A percentile compares a stretch with the other conserved stretches of the same genome.
These are phyloP conservation scores for Camponotus vicinus DNA, from an alignment of 1,140 invertebrate species.

Conservation along the genomic window DNA sequence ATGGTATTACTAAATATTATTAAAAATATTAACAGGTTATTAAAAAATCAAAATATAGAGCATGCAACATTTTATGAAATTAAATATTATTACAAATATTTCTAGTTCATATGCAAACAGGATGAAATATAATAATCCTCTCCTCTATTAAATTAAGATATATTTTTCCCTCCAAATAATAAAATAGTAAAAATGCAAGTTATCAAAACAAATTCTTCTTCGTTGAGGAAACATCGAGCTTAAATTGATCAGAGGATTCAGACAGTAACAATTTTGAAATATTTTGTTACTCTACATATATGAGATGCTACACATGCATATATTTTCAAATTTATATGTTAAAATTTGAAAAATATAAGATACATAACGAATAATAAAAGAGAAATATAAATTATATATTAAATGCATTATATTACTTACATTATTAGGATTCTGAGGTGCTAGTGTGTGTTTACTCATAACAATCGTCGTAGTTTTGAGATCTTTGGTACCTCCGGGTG, in stretches of 20 bases:
- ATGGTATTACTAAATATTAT: not conserved
- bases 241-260: not conserved
- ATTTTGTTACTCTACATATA: not conserved
- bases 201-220: too few relatives aligned
- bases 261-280: not conserved
- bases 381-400: conserved; percentile 40
- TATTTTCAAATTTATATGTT: not conserved
- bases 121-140: not conserved
- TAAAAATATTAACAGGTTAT: not conserved
- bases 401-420: conserved; percentile 84
- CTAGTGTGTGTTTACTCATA: conserved; percentile 96
- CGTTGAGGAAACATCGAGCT: not conserved
- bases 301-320: not conserved
- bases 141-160: not conserved
- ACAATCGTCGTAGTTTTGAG: conserved; percentile 97
- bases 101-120: not conserved
- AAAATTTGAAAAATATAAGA: conserved; percentile 23
- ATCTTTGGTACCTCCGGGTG: conserved; percentile 91
- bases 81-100: not conserved
- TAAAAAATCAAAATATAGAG: conserved; percentile 9
- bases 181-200: not conserved
- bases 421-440: conserved; percentile 87
- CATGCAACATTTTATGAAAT: conserved; percentile 15
- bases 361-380: conserved; percentile 13
- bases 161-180: not conserved